phyloP scores from a whole-genome alignment of 1,140 invertebrate species.

The Ephestia elutella region DNA sequence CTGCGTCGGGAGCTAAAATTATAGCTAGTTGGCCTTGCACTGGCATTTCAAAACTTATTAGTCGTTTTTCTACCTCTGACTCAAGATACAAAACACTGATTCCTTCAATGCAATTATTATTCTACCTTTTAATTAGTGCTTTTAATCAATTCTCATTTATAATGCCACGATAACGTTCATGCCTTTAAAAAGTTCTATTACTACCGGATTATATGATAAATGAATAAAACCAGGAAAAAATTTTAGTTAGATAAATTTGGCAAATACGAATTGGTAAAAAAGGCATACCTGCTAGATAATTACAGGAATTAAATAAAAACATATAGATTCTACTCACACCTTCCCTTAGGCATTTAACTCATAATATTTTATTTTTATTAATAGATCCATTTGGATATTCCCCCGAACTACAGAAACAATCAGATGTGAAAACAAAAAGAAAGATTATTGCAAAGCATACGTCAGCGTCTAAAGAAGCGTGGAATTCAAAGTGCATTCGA shows the following conservation, averaged over 20 bases:
- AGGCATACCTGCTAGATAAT: no score
- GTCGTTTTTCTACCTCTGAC: conserved; percentile 18
- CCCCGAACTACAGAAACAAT: neutral
- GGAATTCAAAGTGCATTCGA: conserved; percentile 18
- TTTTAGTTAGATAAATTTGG: no score
- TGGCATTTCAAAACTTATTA: conserved; percentile 41
- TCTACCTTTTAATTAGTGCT: neutral
- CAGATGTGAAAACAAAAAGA: neutral
- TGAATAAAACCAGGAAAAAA: no score
- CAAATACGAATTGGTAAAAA: no score
- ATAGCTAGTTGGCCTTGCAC: conserved; percentile 25
- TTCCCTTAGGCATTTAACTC: no score
- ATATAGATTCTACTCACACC: no score
- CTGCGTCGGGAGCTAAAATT: conserved; percentile 8
- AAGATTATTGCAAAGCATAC: conserved; percentile 13
- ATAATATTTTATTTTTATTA: no score
- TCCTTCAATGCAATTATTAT: conserved; percentile 5
- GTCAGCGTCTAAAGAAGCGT: conserved; percentile 23
- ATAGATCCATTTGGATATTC: no score
- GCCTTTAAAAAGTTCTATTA: neutral
- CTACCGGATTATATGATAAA: no score
- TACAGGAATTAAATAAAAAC: no score
- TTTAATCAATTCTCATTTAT: neutral
- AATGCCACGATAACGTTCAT: neutral
- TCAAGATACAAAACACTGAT: conserved; percentile 1